These are phyloP conservation scores for Artemia sinica DNA, from an alignment of 2,888 invertebrate genomes.

Conservation along the genomic window DNA sequence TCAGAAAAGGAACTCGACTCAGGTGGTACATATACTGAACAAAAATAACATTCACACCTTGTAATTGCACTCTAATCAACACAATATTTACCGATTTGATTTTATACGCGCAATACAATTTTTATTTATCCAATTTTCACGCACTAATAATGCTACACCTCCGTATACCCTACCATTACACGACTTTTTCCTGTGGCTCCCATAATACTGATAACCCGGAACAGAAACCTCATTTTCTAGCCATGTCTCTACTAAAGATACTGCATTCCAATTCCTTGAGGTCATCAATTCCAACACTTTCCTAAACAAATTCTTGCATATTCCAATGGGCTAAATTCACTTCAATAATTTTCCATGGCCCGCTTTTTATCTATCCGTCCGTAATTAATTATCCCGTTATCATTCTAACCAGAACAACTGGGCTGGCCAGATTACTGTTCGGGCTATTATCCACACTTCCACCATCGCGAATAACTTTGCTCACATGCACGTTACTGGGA, in stretches of 20 bases:
- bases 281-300: constrained; percentile 1
- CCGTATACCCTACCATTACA: constrained; percentile 9
- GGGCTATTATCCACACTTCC: too few relatives aligned
- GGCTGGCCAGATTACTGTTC: too few relatives aligned
- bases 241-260: constrained; percentile 10
- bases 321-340: constrained; percentile 9
- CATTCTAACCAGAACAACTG: too few relatives aligned
- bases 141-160: constrained; percentile 9
- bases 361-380: neutral
- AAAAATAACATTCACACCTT: too few relatives aligned
- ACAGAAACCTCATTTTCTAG: too few relatives aligned
- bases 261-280: neutral
- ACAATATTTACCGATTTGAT: constrained; percentile 12
- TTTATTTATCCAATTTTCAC: constrained; percentile 9
- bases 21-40: too few relatives aligned
- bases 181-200: constrained; percentile 12
- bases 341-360: neutral
- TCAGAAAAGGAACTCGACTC: too few relatives aligned
- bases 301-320: neutral
- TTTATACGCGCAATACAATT: neutral
- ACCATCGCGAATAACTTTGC: too few relatives aligned
- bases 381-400: neutral
- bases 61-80: too few relatives aligned
- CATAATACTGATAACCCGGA: neutral
- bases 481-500: too few relatives aligned